Conservation (phyloP, 2,888 invertebrate genomes). For the Yponomeuta plumbellus region DNA sequence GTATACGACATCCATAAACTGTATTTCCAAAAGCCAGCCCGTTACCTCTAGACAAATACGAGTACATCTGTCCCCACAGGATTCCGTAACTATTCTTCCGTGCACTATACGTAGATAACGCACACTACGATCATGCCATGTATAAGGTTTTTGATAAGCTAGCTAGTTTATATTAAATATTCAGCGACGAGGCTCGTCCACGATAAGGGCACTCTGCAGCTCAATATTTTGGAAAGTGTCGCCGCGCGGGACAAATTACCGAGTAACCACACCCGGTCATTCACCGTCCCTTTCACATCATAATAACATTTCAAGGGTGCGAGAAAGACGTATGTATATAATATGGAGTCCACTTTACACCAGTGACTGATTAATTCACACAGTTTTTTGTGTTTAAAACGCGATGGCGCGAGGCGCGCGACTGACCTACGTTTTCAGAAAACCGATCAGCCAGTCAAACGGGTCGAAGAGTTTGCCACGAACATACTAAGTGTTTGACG, state of each 20-base stretch:
- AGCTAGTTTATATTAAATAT: constrained; percentile 12
- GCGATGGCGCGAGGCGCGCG: constrained; percentile 42
- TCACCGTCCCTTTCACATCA: constrained; percentile 47
- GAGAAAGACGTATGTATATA: constrained; percentile 59
- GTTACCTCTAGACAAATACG: background rate
- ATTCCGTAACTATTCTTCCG: background rate
- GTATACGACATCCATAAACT: background rate
- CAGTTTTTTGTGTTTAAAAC: constrained; percentile 63
- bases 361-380: constrained; percentile 62
- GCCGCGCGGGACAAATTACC: constrained; percentile 54
- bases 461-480: constrained; percentile 26
- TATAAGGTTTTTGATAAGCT: constrained; percentile 4
- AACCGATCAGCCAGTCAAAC: constrained; percentile 52
- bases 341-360: constrained; percentile 52
- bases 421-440: constrained; percentile 55
- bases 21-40: background rate
- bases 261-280: constrained; percentile 62
- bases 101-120: background rate
- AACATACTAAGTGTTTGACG: background rate
- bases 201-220: constrained; percentile 31
- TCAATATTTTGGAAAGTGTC: constrained; percentile 49
- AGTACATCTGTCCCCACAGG: background rate
- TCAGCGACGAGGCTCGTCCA: constrained; percentile 3
- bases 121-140: background rate
- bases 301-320: constrained; percentile 38